A percentile compares a stretch with the other conserved stretches of the same genome.
These are phyloP conservation scores for Oscheius sp. DNA, from an alignment of 2,888 invertebrate species.

Conservation along the genomic window DNA sequence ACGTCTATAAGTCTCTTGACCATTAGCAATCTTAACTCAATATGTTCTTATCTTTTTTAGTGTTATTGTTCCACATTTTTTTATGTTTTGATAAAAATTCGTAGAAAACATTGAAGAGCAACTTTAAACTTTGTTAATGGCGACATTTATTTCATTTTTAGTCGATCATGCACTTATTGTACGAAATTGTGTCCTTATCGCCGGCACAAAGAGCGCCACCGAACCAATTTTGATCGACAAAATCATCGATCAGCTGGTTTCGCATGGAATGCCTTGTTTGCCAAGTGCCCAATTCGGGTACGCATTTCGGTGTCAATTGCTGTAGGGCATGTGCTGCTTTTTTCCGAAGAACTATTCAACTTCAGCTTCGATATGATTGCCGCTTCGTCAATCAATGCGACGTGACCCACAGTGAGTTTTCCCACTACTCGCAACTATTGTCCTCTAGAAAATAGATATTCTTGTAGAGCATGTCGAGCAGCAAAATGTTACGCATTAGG, in stretches of 20 bases:
- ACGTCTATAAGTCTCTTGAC: too few species aligned
- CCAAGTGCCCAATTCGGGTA: slow-evolving; percentile 43
- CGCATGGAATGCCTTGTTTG: slow-evolving; percentile 42
- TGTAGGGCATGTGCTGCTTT: slow-evolving; percentile 55
- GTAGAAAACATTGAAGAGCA: too few species aligned
- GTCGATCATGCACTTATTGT: not conserved
- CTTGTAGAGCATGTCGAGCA: slow-evolving; percentile 46
- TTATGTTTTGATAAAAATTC: too few species aligned
- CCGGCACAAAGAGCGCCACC: not conserved
- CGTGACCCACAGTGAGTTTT: slow-evolving; percentile 45
- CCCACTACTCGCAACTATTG: not conserved
- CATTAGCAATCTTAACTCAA: too few species aligned
- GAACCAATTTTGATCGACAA: not conserved
- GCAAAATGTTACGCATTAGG: slow-evolving; percentile 44
- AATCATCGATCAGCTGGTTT: not conserved
- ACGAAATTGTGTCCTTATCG: slow-evolving; percentile 11
- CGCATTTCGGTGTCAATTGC: slow-evolving; percentile 48
- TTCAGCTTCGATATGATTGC: slow-evolving; percentile 42
- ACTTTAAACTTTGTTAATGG: too few species aligned
- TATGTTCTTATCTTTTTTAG: too few species aligned
- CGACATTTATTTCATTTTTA: too few species aligned
- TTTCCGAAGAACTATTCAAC: slow-evolving; percentile 41
- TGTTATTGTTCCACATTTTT: too few species aligned
- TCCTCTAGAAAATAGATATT: slow-evolving; percentile 48
- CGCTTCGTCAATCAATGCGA: slow-evolving; percentile 44